Evolutionary conservation across 92 coral and sea anemone genomes (phyloP).

Genomic region (Parazoanthus swiftii): DNA sequence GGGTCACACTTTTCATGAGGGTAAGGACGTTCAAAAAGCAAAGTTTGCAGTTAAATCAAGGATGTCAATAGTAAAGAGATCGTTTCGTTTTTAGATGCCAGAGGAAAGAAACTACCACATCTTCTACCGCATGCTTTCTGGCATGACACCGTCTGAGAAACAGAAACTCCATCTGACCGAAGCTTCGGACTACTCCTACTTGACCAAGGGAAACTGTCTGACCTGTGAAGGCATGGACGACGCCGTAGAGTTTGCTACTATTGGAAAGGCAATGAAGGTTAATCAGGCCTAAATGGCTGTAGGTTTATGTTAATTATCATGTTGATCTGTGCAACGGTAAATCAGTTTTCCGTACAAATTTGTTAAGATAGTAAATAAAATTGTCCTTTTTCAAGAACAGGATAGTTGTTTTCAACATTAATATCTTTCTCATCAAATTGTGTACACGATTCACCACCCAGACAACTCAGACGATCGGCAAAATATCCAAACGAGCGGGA

Average conservation of each 20-base stretch:
- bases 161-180: constrained; percentile 76
- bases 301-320: background rate
- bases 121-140: constrained; percentile 91
- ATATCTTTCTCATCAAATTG: too few relatives aligned
- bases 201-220: constrained; percentile 83
- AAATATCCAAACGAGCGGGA: too few relatives aligned
- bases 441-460: too few relatives aligned
- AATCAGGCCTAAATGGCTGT: background rate
- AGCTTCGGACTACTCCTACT: constrained; percentile 84
- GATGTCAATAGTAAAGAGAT: background rate
- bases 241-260: constrained; percentile 70
- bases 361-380: too few relatives aligned
- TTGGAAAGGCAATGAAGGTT: constrained; percentile 91
- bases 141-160: constrained; percentile 74
- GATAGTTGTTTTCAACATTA: too few relatives aligned
- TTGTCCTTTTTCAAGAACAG: too few relatives aligned
- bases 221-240: constrained; percentile 92
- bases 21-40: background rate
- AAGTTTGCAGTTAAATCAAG: background rate
- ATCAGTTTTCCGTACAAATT: background rate
- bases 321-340: background rate
- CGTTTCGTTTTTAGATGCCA: constrained; percentile 68
- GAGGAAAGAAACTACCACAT: constrained; percentile 96
- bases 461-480: too few relatives aligned
- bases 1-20: background rate